Percentiles rank a stretch among this genome's conserved stretches.
Evolutionary conservation across 1,140 invertebrate genomes (phyloP).

Genomic region (Scaptodrosophila lebanonensis): DNA sequence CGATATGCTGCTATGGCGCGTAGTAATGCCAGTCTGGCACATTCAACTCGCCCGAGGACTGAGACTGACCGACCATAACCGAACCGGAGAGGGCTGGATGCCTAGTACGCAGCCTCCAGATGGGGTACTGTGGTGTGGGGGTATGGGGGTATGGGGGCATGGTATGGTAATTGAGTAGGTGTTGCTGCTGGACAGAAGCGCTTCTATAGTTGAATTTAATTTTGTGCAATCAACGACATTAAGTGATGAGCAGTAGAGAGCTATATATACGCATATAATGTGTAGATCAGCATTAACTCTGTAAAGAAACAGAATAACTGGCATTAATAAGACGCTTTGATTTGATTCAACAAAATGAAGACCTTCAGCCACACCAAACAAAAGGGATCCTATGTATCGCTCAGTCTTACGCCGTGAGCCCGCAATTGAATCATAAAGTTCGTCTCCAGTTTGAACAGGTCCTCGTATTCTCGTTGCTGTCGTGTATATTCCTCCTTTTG

Average conservation of each 20-base stretch:
- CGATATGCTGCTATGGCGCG: conserved; percentile 23
- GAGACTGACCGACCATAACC: conserved; percentile 29
- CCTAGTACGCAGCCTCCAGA: too few species aligned
- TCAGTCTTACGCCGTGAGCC: not conserved
- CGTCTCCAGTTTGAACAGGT: not conserved
- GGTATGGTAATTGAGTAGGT: conserved; percentile 54
- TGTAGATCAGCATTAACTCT: conserved; percentile 23
- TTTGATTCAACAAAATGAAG: conserved; percentile 22
- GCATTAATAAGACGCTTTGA: conserved; percentile 45
- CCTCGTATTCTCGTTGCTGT: not conserved
- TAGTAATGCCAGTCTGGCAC: conserved; percentile 61
- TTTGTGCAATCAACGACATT: conserved; percentile 41
- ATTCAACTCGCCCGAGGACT: conserved; percentile 63
- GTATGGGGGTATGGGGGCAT: conserved; percentile 1
- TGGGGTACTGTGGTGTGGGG: not conserved
- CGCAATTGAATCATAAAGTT: not conserved
- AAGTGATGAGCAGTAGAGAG: conserved; percentile 35
- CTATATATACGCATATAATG: not conserved
- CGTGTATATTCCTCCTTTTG: too few species aligned
- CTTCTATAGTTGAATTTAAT: conserved; percentile 56
- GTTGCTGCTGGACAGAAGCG: conserved; percentile 9
- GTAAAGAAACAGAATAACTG: conserved; percentile 17
- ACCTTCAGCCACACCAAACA: conserved; percentile 8
- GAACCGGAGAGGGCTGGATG: too few species aligned
- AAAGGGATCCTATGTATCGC: too few species aligned